Base-by-base conservation (phyloP, 2,113 vertebrate species). In the Rissa tridactyla region DNA sequence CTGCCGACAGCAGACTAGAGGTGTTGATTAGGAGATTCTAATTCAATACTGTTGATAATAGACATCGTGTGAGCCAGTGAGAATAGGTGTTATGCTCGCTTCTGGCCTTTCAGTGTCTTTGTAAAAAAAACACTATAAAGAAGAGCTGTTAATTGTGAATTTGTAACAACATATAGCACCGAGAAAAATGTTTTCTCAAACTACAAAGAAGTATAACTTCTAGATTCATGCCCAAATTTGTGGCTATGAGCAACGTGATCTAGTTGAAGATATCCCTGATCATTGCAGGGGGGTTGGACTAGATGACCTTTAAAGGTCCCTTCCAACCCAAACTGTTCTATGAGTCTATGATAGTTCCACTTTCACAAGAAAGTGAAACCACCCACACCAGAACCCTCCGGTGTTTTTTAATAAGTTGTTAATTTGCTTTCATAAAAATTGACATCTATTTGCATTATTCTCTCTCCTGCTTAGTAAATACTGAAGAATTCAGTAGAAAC, bases 31-130 rank as follows among this genome's bases (percentile, higher is more conserved):
- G 82, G 70, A 64, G 27, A 42, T 64, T 49, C 11, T 68, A 8
- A 44, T 82, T 92, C 2, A 2, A 64, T 79, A 7, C 9, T 64
- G 25, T 72, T 23, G 11, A 23, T 26, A 60, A 13, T 6, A 64
- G 42, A 19, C 20, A 29, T 68, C 0, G 0, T 27, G 16, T 51
- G 18, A 92, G 26, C 22, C 57, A 64, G 55, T 4, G 15, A 62
- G 60, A 89, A 29, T 5, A 18, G 25, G 15, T 51, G 29, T 71
- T 71, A 44, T 0, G 1, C 26, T 90, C 66, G 16, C 46, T 96
- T 96, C 86, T 97, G 94, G 78, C 70, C 90, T 92, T 91, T 96
- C 66, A 86, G 71, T 92, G 69, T 86, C 82, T 92, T 94, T 83
- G 34, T 58, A 0, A 36, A 72, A 84, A 65, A 42, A 42, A 10